phyloP scores from a whole-genome alignment of 2,797 vertebrate genomes.

The Hydrolagus colliei region DNA sequence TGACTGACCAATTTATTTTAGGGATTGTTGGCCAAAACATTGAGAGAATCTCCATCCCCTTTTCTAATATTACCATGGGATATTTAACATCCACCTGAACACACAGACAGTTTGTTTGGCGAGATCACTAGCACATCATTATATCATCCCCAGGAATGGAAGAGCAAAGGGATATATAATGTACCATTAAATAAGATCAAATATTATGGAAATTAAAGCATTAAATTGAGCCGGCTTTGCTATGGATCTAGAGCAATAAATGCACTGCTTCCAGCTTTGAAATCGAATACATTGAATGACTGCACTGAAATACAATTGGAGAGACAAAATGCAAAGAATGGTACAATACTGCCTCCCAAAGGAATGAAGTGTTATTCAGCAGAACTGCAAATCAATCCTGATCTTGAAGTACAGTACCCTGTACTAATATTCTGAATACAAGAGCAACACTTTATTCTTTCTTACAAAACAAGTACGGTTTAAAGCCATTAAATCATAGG shows the following conservation, averaged over 20 bases:
- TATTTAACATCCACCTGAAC: too few species aligned
- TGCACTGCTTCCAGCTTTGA: not conserved
- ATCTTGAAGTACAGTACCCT: not conserved
- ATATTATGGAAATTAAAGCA: not conserved
- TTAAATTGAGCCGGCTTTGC: not conserved
- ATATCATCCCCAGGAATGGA: not conserved
- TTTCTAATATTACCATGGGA: too few species aligned
- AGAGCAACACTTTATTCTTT: not conserved
- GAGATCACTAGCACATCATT: too few species aligned
- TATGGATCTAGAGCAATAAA: not conserved
- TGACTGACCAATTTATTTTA: too few species aligned
- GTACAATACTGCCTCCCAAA: slow-evolving; percentile 13
- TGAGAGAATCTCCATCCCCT: too few species aligned
- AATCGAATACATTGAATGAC: not conserved
- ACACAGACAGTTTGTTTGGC: not conserved
- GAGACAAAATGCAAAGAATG: not conserved
- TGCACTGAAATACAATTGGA: not conserved
- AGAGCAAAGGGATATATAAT: not conserved
- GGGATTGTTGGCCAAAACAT: too few species aligned
- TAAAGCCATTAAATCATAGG: not conserved
- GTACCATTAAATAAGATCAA: not conserved
- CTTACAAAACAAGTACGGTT: not conserved
- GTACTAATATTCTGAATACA: too few species aligned
- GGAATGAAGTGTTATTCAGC: not conserved
- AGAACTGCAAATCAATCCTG: not conserved